phyloP scores from a whole-genome alignment of 2,888 invertebrate genomes.

The Agrochola lychnidis region DNA sequence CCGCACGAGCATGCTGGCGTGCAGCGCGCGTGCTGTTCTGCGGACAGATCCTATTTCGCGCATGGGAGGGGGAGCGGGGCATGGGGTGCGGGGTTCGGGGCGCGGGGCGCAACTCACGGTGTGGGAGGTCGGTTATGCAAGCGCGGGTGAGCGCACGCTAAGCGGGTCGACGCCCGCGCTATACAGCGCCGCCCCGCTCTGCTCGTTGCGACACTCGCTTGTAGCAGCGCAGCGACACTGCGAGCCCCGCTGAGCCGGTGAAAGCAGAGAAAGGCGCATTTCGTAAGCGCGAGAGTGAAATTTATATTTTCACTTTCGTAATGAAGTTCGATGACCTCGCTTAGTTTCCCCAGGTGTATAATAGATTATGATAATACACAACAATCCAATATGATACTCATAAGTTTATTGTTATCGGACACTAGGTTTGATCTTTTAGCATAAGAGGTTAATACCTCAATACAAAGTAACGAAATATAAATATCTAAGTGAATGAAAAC shows the following conservation, averaged over 20 bases:
- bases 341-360: conserved; percentile 65
- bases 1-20: conserved; percentile 66
- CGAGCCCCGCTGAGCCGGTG: conserved; percentile 75
- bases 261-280: conserved; percentile 90
- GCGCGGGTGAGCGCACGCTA: conserved; percentile 92
- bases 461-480: conserved; percentile 10
- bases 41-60: conserved; percentile 86
- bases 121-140: conserved; percentile 89
- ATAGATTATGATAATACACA: conserved; percentile 29
- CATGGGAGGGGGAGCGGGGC: conserved; percentile 59
- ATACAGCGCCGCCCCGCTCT: conserved; percentile 76
- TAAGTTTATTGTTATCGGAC: background rate
- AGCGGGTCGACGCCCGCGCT: conserved; percentile 92
- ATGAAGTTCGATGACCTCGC: conserved; percentile 82
- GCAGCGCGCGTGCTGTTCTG: conserved; percentile 72
- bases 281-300: conserved; percentile 90
- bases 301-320: conserved; percentile 90
- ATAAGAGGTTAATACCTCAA: background rate
- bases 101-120: conserved; percentile 72
- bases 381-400: background rate
- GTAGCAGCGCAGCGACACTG: conserved; percentile 70
- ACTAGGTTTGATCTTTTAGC: conserved; percentile 23
- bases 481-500: background rate
- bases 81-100: conserved; percentile 56
- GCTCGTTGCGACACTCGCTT: conserved; percentile 83